phyloP scores from a whole-genome alignment of 2,797 vertebrate genomes.

The Sphaeramia orbicularis region DNA sequence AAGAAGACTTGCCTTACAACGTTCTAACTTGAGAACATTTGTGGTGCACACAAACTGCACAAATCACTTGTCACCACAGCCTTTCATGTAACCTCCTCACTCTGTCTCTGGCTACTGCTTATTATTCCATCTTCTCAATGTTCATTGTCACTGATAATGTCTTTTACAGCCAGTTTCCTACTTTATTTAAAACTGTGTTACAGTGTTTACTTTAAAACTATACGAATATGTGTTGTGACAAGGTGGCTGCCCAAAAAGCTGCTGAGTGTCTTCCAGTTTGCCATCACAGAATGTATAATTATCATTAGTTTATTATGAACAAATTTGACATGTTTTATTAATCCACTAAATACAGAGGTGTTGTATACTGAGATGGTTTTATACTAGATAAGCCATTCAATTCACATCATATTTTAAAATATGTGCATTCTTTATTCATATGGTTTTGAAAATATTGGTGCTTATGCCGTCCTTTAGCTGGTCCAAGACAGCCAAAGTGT shows the following conservation, averaged over 20 bases:
- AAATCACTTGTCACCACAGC: not conserved
- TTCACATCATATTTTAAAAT: slow-evolving; percentile 2
- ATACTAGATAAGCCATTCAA: not conserved
- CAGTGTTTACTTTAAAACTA: not conserved
- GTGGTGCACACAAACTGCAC: not conserved
- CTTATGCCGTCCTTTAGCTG: slow-evolving; percentile 25
- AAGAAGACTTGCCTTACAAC: no score
- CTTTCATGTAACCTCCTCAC: not conserved
- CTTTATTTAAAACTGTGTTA: not conserved
- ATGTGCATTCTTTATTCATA: not conserved
- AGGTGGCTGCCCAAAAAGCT: not conserved
- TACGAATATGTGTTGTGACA: not conserved
- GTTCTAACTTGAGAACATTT: not conserved
- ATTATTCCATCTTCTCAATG: not conserved
- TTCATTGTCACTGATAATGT: not conserved
- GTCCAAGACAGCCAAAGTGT: not conserved
- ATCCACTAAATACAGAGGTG: no score
- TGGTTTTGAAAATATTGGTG: slow-evolving; percentile 26
- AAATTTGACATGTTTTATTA: not conserved
- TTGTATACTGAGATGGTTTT: no score
- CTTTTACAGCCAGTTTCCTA: no score
- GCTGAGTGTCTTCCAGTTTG: not conserved
- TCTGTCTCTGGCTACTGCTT: not conserved
- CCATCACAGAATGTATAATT: not conserved
- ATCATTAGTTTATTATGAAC: not conserved